Evolutionary conservation across 2,797 vertebrate species (phyloP), one percentile per base, ranked within the genome.

Genomic region (Eulemur coronatus): DNA sequence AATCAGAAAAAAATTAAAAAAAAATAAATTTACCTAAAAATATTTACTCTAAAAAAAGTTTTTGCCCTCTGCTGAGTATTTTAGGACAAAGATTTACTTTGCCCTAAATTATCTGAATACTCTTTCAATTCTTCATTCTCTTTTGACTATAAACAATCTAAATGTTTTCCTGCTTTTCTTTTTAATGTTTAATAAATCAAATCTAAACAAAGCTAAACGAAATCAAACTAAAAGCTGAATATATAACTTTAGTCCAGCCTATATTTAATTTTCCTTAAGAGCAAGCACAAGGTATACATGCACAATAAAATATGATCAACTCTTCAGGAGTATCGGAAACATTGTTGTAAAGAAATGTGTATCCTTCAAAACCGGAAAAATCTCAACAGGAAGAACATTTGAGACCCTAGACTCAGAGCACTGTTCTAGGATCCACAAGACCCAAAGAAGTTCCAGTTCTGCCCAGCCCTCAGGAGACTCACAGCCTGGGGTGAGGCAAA

Each of bases 141-240:
- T 46, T 94, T 84, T 85, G 63, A 91, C n/a, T 91, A 84, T 69
- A 82, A 92, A 88, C 20, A 96, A 94, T 61, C 35, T 93, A 90
- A 94, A 91, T n/a, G 30, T 55, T 78, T 80, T 89, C 55, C 30
- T 65, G 14, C 67, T 82, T 75, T 55, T 73, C 11, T 26, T 94
- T 94, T 84, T 76, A 20, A 85, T 72, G 13, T 91, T 90, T 89
- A 85, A 94, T 81, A 91, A 76, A 88, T 78, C 82, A 93, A 90
- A 96, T 15, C 30, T 28, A 78, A 70, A 35, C 12, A 38, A 78
- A 65, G 17, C 13, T 82, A 87, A 84, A 90, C 7, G 86, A 76
- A 92, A 67, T 50, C 41, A 75, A 70, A 24, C n/a, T 92, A 86
- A 84, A 89, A 87, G 46, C 9, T 91, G 52, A 89, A 79, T 30